These are phyloP conservation scores for Drosophila monieri DNA, from an alignment of 2,888 invertebrate species.

Conservation along the genomic window DNA sequence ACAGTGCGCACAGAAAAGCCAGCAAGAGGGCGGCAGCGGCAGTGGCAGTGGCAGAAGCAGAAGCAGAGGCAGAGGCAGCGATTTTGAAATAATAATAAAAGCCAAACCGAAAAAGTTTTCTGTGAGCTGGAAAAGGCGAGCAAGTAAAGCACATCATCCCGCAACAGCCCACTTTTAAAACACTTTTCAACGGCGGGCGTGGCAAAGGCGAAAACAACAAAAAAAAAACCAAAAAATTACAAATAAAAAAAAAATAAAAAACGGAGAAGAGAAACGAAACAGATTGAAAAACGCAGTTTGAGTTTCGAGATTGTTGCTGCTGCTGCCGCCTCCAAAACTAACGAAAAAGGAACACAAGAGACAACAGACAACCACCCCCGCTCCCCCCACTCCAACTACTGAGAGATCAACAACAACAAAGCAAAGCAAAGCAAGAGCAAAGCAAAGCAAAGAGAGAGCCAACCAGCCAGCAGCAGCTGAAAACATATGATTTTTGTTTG, in stretches of 20 bases:
- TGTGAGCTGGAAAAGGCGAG: slow-evolving; percentile 58
- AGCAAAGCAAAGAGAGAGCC: slow-evolving; percentile 24
- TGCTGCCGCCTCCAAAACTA: slow-evolving; percentile 65
- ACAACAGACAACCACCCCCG: slow-evolving; percentile 31
- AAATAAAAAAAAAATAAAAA: slow-evolving; percentile 6
- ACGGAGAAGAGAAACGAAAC: slow-evolving; percentile 10
- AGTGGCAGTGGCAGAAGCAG: slow-evolving; percentile 7
- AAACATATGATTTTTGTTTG: slow-evolving; percentile 81
- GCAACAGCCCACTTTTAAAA: slow-evolving; percentile 6
- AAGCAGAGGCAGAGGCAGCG: slow-evolving; percentile 43
- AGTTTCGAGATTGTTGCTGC: slow-evolving; percentile 55
- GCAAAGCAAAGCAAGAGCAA: slow-evolving; percentile 16
- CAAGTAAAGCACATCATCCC: background rate
- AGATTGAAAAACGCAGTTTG: slow-evolving; percentile 69
- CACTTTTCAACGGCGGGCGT: slow-evolving; percentile 28
- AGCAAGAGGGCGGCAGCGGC: slow-evolving; percentile 62
- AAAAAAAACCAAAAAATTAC: background rate
- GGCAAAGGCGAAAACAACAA: slow-evolving; percentile 21
- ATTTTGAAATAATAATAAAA: slow-evolving; percentile 61
- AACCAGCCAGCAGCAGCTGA: slow-evolving; percentile 62
- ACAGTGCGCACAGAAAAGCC: slow-evolving; percentile 57
- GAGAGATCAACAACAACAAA: slow-evolving; percentile 55
- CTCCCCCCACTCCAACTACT: slow-evolving; percentile 14
- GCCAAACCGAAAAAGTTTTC: slow-evolving; percentile 56
- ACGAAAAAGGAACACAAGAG: slow-evolving; percentile 22